Evolutionary conservation across 2,888 invertebrate species (phyloP).

Genomic region (Philaethria dido): DNA sequence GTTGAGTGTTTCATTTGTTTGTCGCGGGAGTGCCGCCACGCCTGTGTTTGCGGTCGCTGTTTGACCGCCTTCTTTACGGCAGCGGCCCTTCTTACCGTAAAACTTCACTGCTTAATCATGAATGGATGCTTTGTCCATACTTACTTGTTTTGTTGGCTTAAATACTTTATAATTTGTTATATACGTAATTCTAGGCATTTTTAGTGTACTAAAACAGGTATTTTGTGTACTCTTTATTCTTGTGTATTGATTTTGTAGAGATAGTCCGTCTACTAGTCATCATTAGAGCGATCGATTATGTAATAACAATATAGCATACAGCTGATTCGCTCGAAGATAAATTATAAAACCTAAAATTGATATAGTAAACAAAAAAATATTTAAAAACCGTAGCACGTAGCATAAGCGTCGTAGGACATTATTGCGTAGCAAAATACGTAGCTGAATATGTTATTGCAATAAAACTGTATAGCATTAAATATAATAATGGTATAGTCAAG

Average conservation of each 20-base stretch:
- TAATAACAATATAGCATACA: no score
- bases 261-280: no score
- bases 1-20: constrained; percentile 73
- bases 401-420: background rate
- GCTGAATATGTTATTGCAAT: constrained; percentile 3
- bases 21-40: constrained; percentile 69
- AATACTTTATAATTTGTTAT: constrained; percentile 2
- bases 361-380: background rate
- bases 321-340: no score
- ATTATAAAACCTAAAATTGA: background rate
- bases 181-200: background rate
- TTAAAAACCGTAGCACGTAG: background rate
- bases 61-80: constrained; percentile 76
- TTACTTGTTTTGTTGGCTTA: background rate
- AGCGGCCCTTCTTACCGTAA: constrained; percentile 52
- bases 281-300: no score
- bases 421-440: background rate
- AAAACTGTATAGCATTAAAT: background rate
- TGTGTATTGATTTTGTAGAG: no score
- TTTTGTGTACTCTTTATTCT: no score
- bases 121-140: constrained; percentile 21
- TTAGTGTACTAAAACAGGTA: background rate
- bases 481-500: background rate
- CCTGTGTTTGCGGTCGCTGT: constrained; percentile 73
- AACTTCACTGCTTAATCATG: constrained; percentile 28